Conservation (phyloP, 2,888 invertebrate genomes). For the Blastobasis adustella region DNA sequence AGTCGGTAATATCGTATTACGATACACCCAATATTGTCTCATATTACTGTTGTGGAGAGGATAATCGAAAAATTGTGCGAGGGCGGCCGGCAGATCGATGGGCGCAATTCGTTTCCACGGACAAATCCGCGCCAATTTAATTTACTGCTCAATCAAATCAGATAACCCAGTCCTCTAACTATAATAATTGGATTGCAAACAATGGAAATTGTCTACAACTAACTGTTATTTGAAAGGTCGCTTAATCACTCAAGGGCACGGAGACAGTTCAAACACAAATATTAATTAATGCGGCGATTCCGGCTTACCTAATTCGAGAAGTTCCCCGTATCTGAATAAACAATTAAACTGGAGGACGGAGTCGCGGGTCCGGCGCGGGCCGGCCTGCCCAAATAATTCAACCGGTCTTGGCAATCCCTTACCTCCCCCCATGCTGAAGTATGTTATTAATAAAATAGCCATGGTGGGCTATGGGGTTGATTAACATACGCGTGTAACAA, state of each 20-base stretch:
- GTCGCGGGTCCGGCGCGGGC: slow-evolving; percentile 17
- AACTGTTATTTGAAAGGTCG: slow-evolving; percentile 62
- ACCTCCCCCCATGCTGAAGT: not conserved
- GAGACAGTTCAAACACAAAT: slow-evolving; percentile 69
- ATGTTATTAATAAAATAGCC: too few relatives aligned
- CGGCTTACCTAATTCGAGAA: slow-evolving; percentile 65
- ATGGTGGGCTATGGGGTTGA: too few relatives aligned
- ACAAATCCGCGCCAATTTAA: slow-evolving; percentile 2
- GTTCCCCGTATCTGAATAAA: slow-evolving; percentile 65
- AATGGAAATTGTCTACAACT: slow-evolving; percentile 53
- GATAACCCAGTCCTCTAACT: slow-evolving; percentile 27
- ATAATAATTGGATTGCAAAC: slow-evolving; percentile 45
- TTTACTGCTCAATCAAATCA: slow-evolving; percentile 26
- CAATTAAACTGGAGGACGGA: slow-evolving; percentile 55
- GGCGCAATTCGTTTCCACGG: not conserved
- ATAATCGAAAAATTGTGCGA: slow-evolving; percentile 33
- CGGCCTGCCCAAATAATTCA: slow-evolving; percentile 7
- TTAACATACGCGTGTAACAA: too few relatives aligned
- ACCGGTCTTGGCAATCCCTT: slow-evolving; percentile 3
- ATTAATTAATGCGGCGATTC: slow-evolving; percentile 69
- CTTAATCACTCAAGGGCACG: slow-evolving; percentile 66
- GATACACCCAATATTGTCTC: slow-evolving; percentile 63
- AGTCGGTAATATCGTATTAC: slow-evolving; percentile 59
- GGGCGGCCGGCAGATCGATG: not conserved
- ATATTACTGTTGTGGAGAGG: slow-evolving; percentile 54